Evolutionary conservation across 2,888 invertebrate species (phyloP).

Genomic region (Zhuqinia jingwanae): DNA sequence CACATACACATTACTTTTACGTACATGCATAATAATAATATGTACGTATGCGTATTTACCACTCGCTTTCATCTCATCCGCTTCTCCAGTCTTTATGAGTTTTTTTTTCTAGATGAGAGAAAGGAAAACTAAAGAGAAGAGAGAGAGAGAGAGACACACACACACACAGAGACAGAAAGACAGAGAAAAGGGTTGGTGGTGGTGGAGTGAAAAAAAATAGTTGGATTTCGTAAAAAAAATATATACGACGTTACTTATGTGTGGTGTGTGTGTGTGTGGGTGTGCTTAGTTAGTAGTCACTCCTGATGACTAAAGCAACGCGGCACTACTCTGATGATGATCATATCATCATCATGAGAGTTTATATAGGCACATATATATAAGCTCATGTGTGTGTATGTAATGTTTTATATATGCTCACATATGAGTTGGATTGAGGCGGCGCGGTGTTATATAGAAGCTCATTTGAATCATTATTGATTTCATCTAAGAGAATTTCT

Average conservation of each 20-base stretch:
- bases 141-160: too few species aligned
- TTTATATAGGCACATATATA: not conserved
- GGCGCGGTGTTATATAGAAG: slow-evolving; percentile 33
- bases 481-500: slow-evolving; percentile 72
- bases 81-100: slow-evolving; percentile 22
- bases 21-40: slow-evolving; percentile 58
- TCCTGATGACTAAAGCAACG: slow-evolving; percentile 5
- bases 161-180: too few species aligned
- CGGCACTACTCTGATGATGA: slow-evolving; percentile 22
- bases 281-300: slow-evolving; percentile 51
- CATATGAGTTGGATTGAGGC: not conserved
- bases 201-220: slow-evolving; percentile 54
- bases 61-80: slow-evolving; percentile 41
- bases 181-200: slow-evolving; percentile 26
- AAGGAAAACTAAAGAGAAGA: slow-evolving; percentile 53
- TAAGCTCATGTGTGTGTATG: too few species aligned
- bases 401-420: not conserved
- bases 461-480: slow-evolving; percentile 75
- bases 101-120: slow-evolving; percentile 29
- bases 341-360: slow-evolving; percentile 13
- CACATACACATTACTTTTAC: slow-evolving; percentile 55
- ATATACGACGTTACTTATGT: slow-evolving; percentile 25
- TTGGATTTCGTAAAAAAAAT: slow-evolving; percentile 37
- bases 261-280: slow-evolving; percentile 11
- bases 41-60: slow-evolving; percentile 59